These are phyloP conservation scores for Allolobophora icterica DNA, from an alignment of 2,888 invertebrate species.

Conservation along the genomic window DNA sequence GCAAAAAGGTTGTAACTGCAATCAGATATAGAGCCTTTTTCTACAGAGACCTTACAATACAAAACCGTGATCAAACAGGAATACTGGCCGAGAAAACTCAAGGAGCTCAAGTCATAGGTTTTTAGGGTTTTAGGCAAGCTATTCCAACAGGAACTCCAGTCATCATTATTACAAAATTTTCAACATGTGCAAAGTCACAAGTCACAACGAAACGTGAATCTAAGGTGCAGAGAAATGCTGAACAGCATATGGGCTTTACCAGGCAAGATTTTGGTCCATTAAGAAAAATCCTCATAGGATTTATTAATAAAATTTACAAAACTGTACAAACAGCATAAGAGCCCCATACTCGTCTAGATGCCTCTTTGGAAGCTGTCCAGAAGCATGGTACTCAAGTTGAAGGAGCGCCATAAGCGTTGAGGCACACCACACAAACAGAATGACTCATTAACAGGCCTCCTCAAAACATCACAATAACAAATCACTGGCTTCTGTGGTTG, in stretches of 20 bases:
- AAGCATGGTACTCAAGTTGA: not conserved
- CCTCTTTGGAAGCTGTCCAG: not conserved
- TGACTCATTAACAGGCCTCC: not conserved
- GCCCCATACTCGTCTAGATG: not conserved
- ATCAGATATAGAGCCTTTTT: not conserved
- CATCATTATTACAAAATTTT: not conserved
- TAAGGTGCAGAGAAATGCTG: no score
- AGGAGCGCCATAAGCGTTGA: not conserved
- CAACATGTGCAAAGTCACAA: not conserved
- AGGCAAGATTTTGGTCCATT: not conserved
- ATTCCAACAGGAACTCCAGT: not conserved
- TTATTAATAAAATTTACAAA: not conserved
- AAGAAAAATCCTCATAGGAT: not conserved
- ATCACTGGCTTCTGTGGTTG: no score
- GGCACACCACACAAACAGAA: not conserved
- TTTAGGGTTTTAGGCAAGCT: not conserved
- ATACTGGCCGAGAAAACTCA: no score
- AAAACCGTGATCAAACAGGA: no score
- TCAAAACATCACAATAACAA: no score
- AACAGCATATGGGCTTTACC: not conserved
- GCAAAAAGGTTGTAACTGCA: not conserved
- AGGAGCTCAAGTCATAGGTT: no score
- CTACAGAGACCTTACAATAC: no score
- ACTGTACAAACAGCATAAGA: not conserved
- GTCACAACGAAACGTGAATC: not conserved